Evolutionary conservation across 2,797 vertebrate genomes (phyloP).

Genomic region (Agapornis canus): DNA sequence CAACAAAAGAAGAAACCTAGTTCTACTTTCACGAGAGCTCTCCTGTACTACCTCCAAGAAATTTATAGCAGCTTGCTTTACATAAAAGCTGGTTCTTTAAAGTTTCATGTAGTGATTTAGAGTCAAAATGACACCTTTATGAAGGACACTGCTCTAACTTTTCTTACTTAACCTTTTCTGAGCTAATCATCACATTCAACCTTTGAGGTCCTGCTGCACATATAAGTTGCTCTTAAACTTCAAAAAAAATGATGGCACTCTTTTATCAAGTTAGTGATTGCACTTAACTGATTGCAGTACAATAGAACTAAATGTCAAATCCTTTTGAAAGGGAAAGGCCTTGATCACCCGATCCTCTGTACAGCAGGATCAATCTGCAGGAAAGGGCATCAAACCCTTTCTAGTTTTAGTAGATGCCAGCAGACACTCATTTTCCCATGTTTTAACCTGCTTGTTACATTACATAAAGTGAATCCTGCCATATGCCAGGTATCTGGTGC

Average conservation of each 20-base stretch:
- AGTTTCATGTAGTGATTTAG: background rate
- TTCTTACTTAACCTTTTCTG: background rate
- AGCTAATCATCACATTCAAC: background rate
- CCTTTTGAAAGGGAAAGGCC: background rate
- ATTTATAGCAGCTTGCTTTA: background rate
- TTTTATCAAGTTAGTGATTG: background rate
- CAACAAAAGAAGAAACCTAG: background rate
- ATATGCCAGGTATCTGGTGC: fast-evolving
- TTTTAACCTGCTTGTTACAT: background rate
- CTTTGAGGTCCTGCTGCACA: background rate
- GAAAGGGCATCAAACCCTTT: background rate
- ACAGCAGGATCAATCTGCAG: background rate
- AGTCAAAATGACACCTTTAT: background rate
- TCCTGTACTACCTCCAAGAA: background rate
- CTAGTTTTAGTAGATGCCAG: fast-evolving
- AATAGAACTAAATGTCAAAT: background rate
- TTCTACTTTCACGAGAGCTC: background rate
- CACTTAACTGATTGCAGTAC: background rate
- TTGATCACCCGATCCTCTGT: background rate
- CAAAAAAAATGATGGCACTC: background rate
- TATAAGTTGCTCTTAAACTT: background rate
- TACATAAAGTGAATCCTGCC: background rate
- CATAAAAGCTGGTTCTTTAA: background rate
- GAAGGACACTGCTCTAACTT: background rate
- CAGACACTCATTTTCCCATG: background rate